Evolutionary conservation across 2,888 invertebrate species (phyloP).

Genomic region (Drosophila borealis): DNA sequence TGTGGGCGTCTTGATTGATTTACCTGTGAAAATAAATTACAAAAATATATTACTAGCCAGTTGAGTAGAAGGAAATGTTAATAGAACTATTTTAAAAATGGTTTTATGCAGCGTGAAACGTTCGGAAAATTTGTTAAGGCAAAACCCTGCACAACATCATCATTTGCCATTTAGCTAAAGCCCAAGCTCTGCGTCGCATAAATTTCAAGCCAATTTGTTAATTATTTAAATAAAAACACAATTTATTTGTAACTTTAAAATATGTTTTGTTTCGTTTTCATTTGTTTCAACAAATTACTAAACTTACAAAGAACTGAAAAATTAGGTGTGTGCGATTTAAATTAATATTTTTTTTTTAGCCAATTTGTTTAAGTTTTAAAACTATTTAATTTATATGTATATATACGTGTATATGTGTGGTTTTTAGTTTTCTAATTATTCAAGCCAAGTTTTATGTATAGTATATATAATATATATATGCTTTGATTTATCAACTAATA

Average conservation of each 20-base stretch:
- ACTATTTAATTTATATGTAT: constrained; percentile 39
- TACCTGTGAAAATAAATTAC: constrained; percentile 73
- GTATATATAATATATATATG: constrained; percentile 16
- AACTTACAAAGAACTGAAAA: constrained; percentile 55
- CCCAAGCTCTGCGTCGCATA: not conserved
- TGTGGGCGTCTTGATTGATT: constrained; percentile 83
- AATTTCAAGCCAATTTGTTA: constrained; percentile 15
- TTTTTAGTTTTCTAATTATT: constrained; percentile 41
- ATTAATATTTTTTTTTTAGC: constrained; percentile 50
- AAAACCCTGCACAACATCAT: constrained; percentile 34
- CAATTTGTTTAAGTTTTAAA: constrained; percentile 51
- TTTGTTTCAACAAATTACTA: constrained; percentile 65
- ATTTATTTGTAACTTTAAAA: constrained; percentile 58
- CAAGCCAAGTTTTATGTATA: constrained; percentile 47
- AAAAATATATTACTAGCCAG: constrained; percentile 7
- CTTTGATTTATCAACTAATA: constrained; percentile 26
- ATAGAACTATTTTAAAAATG: not conserved
- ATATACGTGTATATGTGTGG: constrained; percentile 7
- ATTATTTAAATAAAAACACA: constrained; percentile 58
- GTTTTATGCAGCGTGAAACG: constrained; percentile 31
- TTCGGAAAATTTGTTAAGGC: not conserved
- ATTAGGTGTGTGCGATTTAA: constrained; percentile 43
- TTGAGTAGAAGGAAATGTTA: not conserved
- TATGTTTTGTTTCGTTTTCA: constrained; percentile 44
- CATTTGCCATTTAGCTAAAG: constrained; percentile 12